Evolutionary conservation across 2,113 vertebrate genomes (phyloP).

Genomic region (Sinocyclocheilus rhinocerous): DNA sequence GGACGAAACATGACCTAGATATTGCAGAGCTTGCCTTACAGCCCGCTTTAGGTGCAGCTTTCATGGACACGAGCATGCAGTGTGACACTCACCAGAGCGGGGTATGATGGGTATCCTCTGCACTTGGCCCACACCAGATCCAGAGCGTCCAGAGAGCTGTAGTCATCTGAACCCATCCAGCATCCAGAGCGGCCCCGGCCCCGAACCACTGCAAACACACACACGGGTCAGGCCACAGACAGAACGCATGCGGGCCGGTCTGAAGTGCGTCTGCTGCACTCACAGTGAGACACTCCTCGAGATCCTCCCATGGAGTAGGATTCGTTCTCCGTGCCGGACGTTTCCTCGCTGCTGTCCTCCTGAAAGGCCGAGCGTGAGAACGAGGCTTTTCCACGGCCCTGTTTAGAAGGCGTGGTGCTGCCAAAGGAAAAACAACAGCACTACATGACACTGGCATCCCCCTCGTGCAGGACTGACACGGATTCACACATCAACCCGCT

Average conservation of each 20-base stretch:
- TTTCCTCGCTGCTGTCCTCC: constrained; percentile 98
- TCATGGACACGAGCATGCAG: no score
- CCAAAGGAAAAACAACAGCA: background rate
- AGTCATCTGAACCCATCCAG: constrained; percentile 94
- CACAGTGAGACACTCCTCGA: constrained; percentile 89
- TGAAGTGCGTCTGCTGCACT: constrained; percentile 64
- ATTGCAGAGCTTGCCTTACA: background rate
- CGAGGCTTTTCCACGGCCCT: constrained; percentile 92
- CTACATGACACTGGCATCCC: background rate
- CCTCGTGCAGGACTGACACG: no score
- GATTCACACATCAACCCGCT: no score
- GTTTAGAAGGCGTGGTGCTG: constrained; percentile 96
- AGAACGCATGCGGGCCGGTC: no score
- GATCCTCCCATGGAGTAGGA: constrained; percentile 92
- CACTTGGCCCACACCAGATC: constrained; percentile 99
- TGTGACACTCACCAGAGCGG: constrained; percentile 84
- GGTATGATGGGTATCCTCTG: constrained; percentile 96
- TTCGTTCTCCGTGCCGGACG: constrained; percentile 95
- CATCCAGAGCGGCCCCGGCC: constrained; percentile 83
- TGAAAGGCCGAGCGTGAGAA: constrained; percentile 93
- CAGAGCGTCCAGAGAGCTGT: constrained; percentile 90
- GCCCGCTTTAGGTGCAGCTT: background rate
- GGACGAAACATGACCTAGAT: no score
- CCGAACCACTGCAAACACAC: constrained; percentile 83
- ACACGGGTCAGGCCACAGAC: background rate